Base-by-base conservation (phyloP, 1,140 invertebrate genomes). In the Aphidius ervi region DNA sequence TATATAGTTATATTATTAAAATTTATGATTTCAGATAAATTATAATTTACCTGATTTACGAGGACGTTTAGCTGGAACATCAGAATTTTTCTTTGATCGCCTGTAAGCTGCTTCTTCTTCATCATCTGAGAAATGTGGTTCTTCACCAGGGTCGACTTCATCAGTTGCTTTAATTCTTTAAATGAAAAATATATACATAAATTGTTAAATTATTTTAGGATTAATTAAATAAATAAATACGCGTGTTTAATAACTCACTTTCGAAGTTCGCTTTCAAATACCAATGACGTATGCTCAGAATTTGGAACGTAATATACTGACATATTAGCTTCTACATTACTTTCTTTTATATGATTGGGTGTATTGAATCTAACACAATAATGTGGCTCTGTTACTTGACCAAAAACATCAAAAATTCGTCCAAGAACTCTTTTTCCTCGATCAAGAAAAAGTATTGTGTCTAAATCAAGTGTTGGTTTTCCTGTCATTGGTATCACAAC, bases 81-180 rank as follows among this genome's bases (percentile, higher is more conserved):
- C 66, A 6, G 67, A 63, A 66, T 75, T 75, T 6, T 71, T 74
- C 8, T 76, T 52, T 58, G 56, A 63, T 62, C 65, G 68, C 59
- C 75, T 79, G 73, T 72, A 77, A 59, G 67, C 64, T 55, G 82
- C 78, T 75, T 95, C 92, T 67, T 88, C 83, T 70, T 96, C 94
- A 74, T 97, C 94, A 72, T 96, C 93, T 0, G 94, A 96, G 82
- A 87, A 95, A 41, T 94, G 92, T 4, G 93, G 93, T 42, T 90
- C 86, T 74, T 97, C 94, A 70, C 92, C 82, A 71, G 89, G 83
- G 87, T 92, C 94, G 5, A 89, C 90, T 5, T 92, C 88, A 83
- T 95, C 93, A 9, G 85, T 87, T 5, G 89, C 90, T 81, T 87
- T 90, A 46, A 86, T 74, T 72, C 88, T 91, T 67, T 31, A 82